Base-by-base conservation (phyloP, 2,888 invertebrate genomes). In the Diaperis boleti region DNA sequence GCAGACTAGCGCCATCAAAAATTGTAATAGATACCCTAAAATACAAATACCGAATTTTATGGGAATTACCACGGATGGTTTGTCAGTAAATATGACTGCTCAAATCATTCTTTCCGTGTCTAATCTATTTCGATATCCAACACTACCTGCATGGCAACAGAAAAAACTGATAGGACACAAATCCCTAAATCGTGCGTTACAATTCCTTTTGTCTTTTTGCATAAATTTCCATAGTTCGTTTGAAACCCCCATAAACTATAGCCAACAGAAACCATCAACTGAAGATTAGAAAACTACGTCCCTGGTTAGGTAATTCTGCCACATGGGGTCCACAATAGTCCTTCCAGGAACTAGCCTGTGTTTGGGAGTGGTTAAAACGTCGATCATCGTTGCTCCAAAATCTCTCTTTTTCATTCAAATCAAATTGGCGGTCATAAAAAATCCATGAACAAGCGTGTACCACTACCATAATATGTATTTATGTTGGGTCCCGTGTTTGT, bases 311-410 rank as follows among this genome's bases (percentile, higher is more conserved):
- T 26, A 55, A 54, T 59, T 63, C 59, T 52, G 50, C 62, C 62
- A 62, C 62, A 62, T 57, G 50, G 62, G 57, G 62, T 29, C 35
- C 59, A 35, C 35, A 59, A 59, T 63, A 47, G 63, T 63, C 63
- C 63, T 63, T 63, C 63, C 59, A 41, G 33, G 63, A 63, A 63
- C 39, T 54, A 37, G 59, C 59, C 63, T 54, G 37, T 26, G 42
- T 61, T 26, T 62, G 56, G 62, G 62, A 56, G 62, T 54, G 63
- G 59, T 59, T 54, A 31, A 59, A 63, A 54, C 35, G 63, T 63
- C 63, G 59, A 63, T 63, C 63, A 63, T 59, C 39, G 37, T 26
- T 39, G 31, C 33, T 15, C 41, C 14, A 37, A 15, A 13, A 22
- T 39, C 31, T 49, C 49, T 61, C 47, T 47, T 20, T 41, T 20